Evolutionary conservation across 2,797 vertebrate genomes (phyloP), one percentile per base, ranked within the genome.

Genomic region (Staurois parvus): DNA sequence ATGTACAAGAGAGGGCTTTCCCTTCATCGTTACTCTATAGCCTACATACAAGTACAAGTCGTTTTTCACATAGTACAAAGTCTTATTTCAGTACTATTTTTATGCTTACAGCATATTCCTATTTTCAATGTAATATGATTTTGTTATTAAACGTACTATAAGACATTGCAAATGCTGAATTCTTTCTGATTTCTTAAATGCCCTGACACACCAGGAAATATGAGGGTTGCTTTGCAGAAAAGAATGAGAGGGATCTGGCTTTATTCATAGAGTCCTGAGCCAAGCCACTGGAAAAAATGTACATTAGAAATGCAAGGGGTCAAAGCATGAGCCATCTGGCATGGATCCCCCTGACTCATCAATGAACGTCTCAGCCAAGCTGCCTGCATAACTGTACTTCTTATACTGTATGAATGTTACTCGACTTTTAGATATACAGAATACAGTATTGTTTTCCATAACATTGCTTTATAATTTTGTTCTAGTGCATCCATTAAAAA

Each of bases 231-330:
- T 30, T 19, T 80, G 64, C 56, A 72, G 68, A 72, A 62, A 45
- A 81, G n/a, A 76, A 45, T 75, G 73, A 86, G 75, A 66, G 42
- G 48, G 45, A 21, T 87, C 76, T 87, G 85, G 85, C 80, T 78
- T 87, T 79, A 79, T 83, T 87, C 76, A 83, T 64, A 30, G 52
- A 37, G 37, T 29, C 66, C 30, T 52, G 26, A 83, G 80, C 85
- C 85, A 87, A 87, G 69, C 85, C 85, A 83, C 85, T 87, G 85
- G 73, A 72, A 76, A 87, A 83, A 83, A 83, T 79, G 75, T 87
- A 83, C 85, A 87, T 82, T 78, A 83, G 56, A 42, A 26, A 86
- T 82, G 66, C 13, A 83, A 87, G 80, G 72, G 80, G 80, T 87
- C 85, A 79, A 45, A 79, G 80, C 21, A 40, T 68, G 40, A 73